Percentiles rank a stretch among this genome's conserved stretches.
These are phyloP conservation scores for Limnephilus lunatus DNA, from an alignment of 2,888 invertebrate species.

Conservation along the genomic window DNA sequence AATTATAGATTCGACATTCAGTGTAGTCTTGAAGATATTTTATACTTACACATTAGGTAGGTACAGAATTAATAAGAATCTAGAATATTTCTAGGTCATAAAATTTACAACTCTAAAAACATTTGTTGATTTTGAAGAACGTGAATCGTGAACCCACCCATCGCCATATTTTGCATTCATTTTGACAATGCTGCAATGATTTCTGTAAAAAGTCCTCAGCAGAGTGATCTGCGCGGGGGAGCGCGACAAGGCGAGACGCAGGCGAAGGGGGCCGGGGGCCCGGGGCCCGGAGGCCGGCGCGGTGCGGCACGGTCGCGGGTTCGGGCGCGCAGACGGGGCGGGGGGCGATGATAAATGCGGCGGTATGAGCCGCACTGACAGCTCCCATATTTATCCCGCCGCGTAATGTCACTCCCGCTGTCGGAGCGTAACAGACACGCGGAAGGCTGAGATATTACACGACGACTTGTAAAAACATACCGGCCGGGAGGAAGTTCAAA, in stretches of 20 bases:
- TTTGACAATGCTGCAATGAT: neutral
- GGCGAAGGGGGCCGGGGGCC: neutral
- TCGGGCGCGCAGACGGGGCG: neutral
- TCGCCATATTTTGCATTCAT: neutral
- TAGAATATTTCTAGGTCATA: no score
- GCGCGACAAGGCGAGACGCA: neutral
- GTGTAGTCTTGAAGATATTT: no score
- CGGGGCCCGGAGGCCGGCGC: constrained; percentile 42
- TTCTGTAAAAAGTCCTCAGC: neutral
- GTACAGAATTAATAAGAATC: no score
- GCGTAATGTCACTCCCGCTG: constrained; percentile 66
- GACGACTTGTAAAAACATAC: constrained; percentile 64
- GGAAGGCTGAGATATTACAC: constrained; percentile 66
- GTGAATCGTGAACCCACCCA: no score
- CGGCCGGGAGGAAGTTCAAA: constrained; percentile 65
- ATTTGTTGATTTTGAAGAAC: no score
- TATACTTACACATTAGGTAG: no score
- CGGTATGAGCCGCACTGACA: constrained; percentile 65
- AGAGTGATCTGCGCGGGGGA: neutral
- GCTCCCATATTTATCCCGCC: constrained; percentile 66
- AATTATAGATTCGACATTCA: no score
- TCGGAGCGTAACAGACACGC: constrained; percentile 62
- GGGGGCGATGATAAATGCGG: constrained; percentile 72
- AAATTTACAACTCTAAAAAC: no score
- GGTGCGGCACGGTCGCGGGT: constrained; percentile 52